Base-by-base conservation (phyloP, 2,113 vertebrate genomes). In the Gavia stellata region DNA sequence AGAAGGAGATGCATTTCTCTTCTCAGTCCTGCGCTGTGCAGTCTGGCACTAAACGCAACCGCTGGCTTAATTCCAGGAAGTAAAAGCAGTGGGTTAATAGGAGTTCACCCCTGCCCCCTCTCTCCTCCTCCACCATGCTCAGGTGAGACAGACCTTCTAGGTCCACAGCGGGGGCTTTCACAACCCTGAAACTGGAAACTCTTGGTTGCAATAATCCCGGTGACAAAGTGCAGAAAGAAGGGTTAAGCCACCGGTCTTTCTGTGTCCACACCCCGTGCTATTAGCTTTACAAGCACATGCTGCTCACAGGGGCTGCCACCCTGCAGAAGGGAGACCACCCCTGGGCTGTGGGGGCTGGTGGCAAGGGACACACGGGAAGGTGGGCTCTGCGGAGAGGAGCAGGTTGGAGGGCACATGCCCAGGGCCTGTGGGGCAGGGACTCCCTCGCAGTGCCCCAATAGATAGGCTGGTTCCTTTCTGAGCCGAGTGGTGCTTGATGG, bases 261-360 rank as follows among this genome's bases (percentile, higher is more conserved):
- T 29, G 19, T 3, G 12, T 17, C 42, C 20, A 2, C 2, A 1
- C 29, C 17, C 25, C 0, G 0, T 50, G 77, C 23, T 36, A 9
- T n/a, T 16, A 18, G 44, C 33, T 58, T 65, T 31, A 26, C 16
- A 25, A 82, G 36, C 3, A 11, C 28, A 0, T 25, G n/a, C 42
- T 58, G 63, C 62, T 61, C 29, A 14, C 9, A 12, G 66, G 47
- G 28, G 61, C 73, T 50, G 31, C 45, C 40, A 33, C 24, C 25
- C 26, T 23, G 47, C 40, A 28, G 82, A 47, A 55, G 25, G 18
- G 28, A 75, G 40, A 36, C 21, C 47, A 49, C n/a, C 2, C 4
- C 31, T 31, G 38, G 38, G 53, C 45, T 59, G 31, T 10, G 44
- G 58, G 33, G 49, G 8, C 31, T 44, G 33, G 25, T 42, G 80